phyloP scores from a whole-genome alignment of 2,113 vertebrate genomes.

The Plectropomus leopardus region DNA sequence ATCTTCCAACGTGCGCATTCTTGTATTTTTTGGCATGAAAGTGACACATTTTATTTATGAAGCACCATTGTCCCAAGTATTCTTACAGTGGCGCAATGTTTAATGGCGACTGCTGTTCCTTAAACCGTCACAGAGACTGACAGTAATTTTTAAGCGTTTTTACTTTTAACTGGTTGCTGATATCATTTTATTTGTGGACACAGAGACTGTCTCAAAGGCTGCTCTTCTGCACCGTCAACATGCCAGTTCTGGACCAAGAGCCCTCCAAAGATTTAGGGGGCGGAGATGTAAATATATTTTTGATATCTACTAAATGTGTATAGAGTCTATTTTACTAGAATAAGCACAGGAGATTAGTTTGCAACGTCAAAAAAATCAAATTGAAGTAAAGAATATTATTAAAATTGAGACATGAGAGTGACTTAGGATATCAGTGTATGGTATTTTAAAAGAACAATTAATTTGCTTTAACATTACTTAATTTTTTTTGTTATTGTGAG shows the following conservation, averaged over 20 bases:
- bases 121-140: not conserved
- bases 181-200: slow-evolving; percentile 33
- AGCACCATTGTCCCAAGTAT: not conserved
- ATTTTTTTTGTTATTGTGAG: not conserved
- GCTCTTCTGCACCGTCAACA: slow-evolving; percentile 55
- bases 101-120: not conserved
- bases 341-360: not conserved
- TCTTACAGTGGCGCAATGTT: not conserved
- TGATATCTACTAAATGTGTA: not conserved
- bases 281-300: slow-evolving; percentile 77
- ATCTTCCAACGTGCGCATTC: not conserved
- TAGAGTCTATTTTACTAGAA: not conserved
- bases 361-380: not conserved
- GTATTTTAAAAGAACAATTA: not conserved
- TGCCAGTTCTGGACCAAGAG: slow-evolving; percentile 80
- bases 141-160: not conserved
- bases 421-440: not conserved
- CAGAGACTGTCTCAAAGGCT: slow-evolving; percentile 32
- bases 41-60: not conserved
- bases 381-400: not conserved
- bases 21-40: not conserved
- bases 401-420: not conserved
- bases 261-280: slow-evolving; percentile 65
- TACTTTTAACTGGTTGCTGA: not conserved
- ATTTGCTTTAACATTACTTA: not conserved